These are phyloP conservation scores for Ictalurus furcatus DNA, from an alignment of 2,113 vertebrate genomes.

Conservation along the genomic window DNA sequence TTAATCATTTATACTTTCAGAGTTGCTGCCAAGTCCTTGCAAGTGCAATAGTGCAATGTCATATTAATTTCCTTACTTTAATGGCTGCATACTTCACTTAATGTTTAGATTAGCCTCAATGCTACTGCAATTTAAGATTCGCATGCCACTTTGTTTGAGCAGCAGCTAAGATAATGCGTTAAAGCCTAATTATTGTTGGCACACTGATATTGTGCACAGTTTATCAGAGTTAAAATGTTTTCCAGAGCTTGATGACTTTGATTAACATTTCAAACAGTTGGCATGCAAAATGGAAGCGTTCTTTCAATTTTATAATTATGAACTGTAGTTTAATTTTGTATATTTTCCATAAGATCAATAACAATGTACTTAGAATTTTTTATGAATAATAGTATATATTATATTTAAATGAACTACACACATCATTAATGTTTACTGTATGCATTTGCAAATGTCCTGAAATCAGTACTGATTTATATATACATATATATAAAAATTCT, in stretches of 20 bases:
- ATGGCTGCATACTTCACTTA: constrained; percentile 3
- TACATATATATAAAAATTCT: too few species aligned
- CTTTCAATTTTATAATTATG: background rate
- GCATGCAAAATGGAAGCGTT: background rate
- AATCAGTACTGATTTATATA: background rate
- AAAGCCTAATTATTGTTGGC: constrained; percentile 1
- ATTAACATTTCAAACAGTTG: background rate
- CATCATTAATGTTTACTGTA: background rate
- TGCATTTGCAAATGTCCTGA: background rate
- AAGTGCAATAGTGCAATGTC: constrained; percentile 41
- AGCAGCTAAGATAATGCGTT: background rate
- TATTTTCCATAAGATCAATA: background rate
- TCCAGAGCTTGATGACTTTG: background rate
- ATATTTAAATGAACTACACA: background rate
- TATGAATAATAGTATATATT: background rate
- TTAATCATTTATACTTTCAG: constrained; percentile 39
- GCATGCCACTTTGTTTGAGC: constrained; percentile 2
- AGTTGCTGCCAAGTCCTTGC: constrained; percentile 39
- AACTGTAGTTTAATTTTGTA: background rate
- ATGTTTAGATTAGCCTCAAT: constrained; percentile 17
- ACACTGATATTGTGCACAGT: constrained; percentile 5
- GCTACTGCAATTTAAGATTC: constrained; percentile 2
- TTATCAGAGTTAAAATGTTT: constrained; percentile 3
- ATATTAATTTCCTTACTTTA: constrained; percentile 16
- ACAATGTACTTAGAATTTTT: background rate